phyloP scores from a whole-genome alignment of 1,140 invertebrate species.

The Drosophila ficusphila region DNA sequence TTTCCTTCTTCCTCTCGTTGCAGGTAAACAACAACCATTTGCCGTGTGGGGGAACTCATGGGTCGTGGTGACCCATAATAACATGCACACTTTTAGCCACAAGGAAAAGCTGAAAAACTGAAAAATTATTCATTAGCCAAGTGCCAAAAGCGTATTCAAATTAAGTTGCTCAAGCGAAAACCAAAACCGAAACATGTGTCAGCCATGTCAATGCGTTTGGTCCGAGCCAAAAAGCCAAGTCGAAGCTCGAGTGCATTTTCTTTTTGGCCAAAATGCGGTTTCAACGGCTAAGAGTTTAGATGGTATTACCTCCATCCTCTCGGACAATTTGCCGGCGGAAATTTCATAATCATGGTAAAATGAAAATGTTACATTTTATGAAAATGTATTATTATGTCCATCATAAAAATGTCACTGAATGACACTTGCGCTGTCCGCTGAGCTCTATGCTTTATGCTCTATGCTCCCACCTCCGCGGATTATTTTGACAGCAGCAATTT shows the following conservation, averaged over 20 bases:
- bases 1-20: constrained; percentile 24
- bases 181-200: constrained; percentile 69
- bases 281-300: constrained; percentile 7
- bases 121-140: constrained; percentile 67
- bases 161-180: constrained; percentile 64
- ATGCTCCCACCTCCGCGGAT: constrained; percentile 40
- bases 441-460: too few species aligned
- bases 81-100: constrained; percentile 28
- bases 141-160: constrained; percentile 78
- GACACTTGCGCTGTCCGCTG: constrained; percentile 55
- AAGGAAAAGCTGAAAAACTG: constrained; percentile 46
- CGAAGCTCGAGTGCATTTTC: constrained; percentile 14
- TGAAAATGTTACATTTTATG: constrained; percentile 76
- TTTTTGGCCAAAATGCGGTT: constrained; percentile 34
- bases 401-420: constrained; percentile 75
- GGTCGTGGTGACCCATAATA: constrained; percentile 16
- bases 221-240: background rate
- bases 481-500: constrained; percentile 70
- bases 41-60: background rate
- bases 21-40: constrained; percentile 49
- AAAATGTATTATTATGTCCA: constrained; percentile 78
- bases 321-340: constrained; percentile 63
- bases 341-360: constrained; percentile 73
- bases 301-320: background rate
- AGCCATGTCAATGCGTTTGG: constrained; percentile 69